Conservation (phyloP, 2,113 vertebrate genomes). For the Grammomys dolichurus region DNA sequence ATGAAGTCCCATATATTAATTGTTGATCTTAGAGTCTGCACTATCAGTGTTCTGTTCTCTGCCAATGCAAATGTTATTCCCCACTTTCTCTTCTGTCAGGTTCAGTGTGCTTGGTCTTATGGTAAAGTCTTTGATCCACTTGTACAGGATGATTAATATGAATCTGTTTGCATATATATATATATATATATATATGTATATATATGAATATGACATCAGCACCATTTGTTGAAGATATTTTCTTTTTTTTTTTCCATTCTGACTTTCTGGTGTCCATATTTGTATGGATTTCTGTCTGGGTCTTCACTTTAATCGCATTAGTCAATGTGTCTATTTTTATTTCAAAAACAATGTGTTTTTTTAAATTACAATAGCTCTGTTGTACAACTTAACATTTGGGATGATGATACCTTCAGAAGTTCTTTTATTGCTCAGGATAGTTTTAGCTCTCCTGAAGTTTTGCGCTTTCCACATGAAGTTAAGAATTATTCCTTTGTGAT, state of each 20-base stretch:
- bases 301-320: not conserved
- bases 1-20: not conserved
- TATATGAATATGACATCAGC: too few species aligned
- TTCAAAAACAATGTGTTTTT: not conserved
- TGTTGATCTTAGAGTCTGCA: too few species aligned
- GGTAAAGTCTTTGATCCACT: not conserved
- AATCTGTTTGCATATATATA: not conserved
- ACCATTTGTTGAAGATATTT: not conserved
- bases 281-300: not conserved
- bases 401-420: not conserved
- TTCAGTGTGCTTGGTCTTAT: not conserved
- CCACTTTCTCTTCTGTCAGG: too few species aligned
- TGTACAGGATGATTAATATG: not conserved
- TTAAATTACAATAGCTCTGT: not conserved
- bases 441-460: not conserved
- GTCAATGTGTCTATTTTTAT: not conserved
- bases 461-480: not conserved
- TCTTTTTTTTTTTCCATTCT: not conserved
- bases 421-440: not conserved
- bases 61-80: too few species aligned
- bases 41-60: too few species aligned
- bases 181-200: rapidly evolving
- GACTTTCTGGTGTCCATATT: not conserved
- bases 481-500: not conserved
- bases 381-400: not conserved